Evolutionary conservation across 2,797 vertebrate species (phyloP), one percentile per base, ranked within the genome.

Genomic region (Gymnopithys bicolor): DNA sequence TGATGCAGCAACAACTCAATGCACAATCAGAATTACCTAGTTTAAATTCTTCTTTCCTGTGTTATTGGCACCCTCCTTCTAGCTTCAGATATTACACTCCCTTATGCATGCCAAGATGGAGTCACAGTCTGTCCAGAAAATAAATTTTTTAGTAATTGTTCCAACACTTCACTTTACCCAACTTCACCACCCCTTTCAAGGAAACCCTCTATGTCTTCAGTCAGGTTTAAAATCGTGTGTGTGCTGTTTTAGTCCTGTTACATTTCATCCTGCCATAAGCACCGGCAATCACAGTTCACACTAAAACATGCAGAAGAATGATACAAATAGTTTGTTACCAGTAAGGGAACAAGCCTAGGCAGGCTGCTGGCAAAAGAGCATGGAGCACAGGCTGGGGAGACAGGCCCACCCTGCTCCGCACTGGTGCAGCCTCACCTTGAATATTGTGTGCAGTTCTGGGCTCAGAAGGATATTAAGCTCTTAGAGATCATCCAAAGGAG

Each of bases 161-260:
- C 23, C 58, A 32, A 12, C 23, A 43, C 12, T 35, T 73, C 17
- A 37, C 17, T 78, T 78, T 43, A 67, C 24, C 43, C 35, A 43
- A 10, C 9, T 41, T 74, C 30, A 37, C 22, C 62, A 64, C 39
- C 32, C 25, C 19, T 33, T 60, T 19, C 0, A 1, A 76, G 17
- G 28, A 79, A 90, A 63, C 13, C 12, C 6, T n/a, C 27, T 27
- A 45, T 76, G 28, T 23, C 27, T 23, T 51, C 55, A 48, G 19
- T 24, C 77, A 1, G 11, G 22, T 17, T 79, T 35, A 68, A 63
- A 71, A 52, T 1, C 0, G 0, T 39, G 11, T 3, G 1, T 19
- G 18, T 30, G 73, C 33, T 87, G 22, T 5, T 79, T 64, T 13
- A 49, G 53, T 22, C 45, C 30, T 62, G 25, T 46, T 52, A 8